Conservation (phyloP, 2,113 vertebrate genomes). For the Lagopus muta region DNA sequence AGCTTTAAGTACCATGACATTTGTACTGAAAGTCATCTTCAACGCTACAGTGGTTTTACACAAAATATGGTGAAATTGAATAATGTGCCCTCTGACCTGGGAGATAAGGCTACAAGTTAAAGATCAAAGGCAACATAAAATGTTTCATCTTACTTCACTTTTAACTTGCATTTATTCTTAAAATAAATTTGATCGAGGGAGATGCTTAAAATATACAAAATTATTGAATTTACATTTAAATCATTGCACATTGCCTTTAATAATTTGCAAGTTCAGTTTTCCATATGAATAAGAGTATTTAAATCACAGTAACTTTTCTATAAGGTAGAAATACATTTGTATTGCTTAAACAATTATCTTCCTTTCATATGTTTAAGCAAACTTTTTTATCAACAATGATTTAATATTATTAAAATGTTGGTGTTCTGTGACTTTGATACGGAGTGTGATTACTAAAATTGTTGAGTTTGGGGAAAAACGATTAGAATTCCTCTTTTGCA, state of each 20-base stretch:
- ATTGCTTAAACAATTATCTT: not conserved
- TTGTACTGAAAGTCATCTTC: slow-evolving; percentile 87
- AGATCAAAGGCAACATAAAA: slow-evolving; percentile 83
- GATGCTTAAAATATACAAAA: slow-evolving; percentile 20
- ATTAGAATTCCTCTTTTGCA: not conserved
- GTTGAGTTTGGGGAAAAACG: not conserved
- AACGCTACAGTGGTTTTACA: slow-evolving; percentile 86
- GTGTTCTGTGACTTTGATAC: not conserved
- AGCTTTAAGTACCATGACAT: slow-evolving; percentile 87
- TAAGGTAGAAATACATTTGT: not conserved
- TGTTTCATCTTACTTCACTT: slow-evolving; percentile 76
- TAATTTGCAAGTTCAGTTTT: not conserved
- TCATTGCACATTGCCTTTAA: not conserved
- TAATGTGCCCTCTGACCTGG: slow-evolving; percentile 82
- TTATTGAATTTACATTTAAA: slow-evolving; percentile 15
- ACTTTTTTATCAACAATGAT: not conserved
- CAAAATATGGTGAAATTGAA: slow-evolving; percentile 87
- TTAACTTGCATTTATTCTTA: slow-evolving; percentile 70
- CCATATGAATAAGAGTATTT: not conserved
- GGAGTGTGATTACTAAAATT: not conserved
- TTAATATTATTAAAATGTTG: not conserved
- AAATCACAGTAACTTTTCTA: not conserved
- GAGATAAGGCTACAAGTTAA: slow-evolving; percentile 86
- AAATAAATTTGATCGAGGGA: slow-evolving; percentile 54
- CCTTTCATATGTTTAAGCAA: not conserved